Evolutionary conservation across 2,113 vertebrate species (phyloP).

Genomic region (Lates calcarifer): DNA sequence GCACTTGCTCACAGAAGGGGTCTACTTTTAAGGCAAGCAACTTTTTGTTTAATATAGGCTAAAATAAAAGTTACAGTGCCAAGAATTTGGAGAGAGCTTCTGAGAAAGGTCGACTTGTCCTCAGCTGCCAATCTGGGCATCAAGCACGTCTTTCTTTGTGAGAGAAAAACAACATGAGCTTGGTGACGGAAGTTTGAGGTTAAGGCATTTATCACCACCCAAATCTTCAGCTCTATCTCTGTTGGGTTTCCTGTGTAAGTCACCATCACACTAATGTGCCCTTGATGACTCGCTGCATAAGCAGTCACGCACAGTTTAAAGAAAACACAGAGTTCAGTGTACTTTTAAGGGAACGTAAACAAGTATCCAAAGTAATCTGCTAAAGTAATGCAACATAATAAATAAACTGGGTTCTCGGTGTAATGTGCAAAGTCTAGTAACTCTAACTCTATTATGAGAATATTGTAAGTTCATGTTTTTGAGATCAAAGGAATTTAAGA

Average conservation of each 20-base stretch:
- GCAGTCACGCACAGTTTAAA: slow-evolving; percentile 23
- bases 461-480: neutral
- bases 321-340: slow-evolving; percentile 1
- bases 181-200: slow-evolving; percentile 75
- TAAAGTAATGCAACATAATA: neutral
- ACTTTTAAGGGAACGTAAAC: neutral
- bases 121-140: slow-evolving; percentile 25
- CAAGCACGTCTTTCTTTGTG: slow-evolving; percentile 8
- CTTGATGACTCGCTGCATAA: slow-evolving; percentile 22
- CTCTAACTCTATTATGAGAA: neutral
- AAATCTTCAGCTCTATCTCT: slow-evolving; percentile 49
- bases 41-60: neutral
- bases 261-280: slow-evolving; percentile 48
- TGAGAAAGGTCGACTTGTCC: neutral
- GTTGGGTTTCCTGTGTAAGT: slow-evolving; percentile 72
- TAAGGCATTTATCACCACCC: slow-evolving; percentile 57
- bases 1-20: slow-evolving; percentile 8
- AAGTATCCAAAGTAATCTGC: neutral
- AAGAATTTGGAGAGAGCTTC: neutral
- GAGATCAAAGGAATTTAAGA: slow-evolving; percentile 25
- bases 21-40: neutral
- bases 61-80: neutral
- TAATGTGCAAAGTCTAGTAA: neutral
- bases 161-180: slow-evolving; percentile 55
- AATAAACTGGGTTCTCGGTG: neutral